A percentile compares a stretch with the other conserved stretches of the same genome.
These are phyloP conservation scores for Nebria ingens DNA, from an alignment of 1,140 invertebrate genomes.

Conservation along the genomic window DNA sequence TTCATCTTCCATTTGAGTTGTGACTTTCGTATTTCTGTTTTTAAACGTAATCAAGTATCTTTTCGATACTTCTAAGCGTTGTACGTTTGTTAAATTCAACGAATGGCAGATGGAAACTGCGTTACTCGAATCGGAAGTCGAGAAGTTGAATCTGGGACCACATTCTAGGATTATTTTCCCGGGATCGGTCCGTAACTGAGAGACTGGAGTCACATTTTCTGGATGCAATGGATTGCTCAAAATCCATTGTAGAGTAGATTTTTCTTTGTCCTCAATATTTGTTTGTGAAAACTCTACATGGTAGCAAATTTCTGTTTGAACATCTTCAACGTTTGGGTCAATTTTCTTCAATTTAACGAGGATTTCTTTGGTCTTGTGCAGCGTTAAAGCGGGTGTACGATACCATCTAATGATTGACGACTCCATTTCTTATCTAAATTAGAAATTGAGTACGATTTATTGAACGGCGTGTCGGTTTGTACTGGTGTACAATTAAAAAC, in stretches of 20 bases:
- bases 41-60: constrained; percentile 60
- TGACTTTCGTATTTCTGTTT: constrained; percentile 31
- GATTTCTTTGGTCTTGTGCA: constrained; percentile 26
- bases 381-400: constrained; percentile 25
- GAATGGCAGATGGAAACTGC: constrained; percentile 87
- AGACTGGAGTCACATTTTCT: constrained; percentile 38
- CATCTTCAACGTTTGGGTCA: constrained; percentile 20
- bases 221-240: constrained; percentile 53
- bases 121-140: constrained; percentile 89
- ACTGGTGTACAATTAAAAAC: neutral
- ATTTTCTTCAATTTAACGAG: constrained; percentile 24
- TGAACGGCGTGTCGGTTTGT: neutral
- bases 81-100: constrained; percentile 60
- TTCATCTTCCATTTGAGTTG: constrained; percentile 37
- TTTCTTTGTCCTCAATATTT: constrained; percentile 41
- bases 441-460: too few species aligned
- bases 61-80: constrained; percentile 68
- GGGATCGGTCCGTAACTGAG: constrained; percentile 32
- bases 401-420: constrained; percentile 26
- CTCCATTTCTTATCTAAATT: too few species aligned
- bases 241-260: constrained; percentile 57
- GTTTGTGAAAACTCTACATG: constrained; percentile 54
- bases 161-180: constrained; percentile 57
- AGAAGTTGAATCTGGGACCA: constrained; percentile 85
- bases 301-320: constrained; percentile 69